Evolutionary conservation across 2,888 invertebrate genomes (phyloP).

Genomic region (Drosophila formosana): DNA sequence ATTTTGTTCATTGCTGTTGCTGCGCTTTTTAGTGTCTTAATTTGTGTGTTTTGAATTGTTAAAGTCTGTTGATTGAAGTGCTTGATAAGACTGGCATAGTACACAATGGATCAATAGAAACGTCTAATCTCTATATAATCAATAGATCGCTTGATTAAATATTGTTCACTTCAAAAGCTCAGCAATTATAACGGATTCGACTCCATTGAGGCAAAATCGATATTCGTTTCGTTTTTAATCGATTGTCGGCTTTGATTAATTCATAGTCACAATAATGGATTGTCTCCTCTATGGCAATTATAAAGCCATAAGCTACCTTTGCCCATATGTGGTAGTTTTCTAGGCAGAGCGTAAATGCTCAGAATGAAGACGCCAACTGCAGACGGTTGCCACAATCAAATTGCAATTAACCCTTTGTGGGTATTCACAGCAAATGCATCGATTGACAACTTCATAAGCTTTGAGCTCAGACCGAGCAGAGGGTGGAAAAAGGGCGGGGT

Average conservation of each 20-base stretch:
- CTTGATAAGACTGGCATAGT: constrained; percentile 45
- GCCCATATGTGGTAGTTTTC: background rate
- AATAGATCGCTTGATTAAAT: constrained; percentile 27
- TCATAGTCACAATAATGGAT: background rate
- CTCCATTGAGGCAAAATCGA: background rate
- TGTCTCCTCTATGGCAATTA: constrained; percentile 8
- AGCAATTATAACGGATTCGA: background rate
- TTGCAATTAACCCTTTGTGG: constrained; percentile 66
- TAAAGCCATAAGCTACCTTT: constrained; percentile 16
- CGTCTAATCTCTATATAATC: constrained; percentile 18
- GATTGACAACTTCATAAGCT: constrained; percentile 30
- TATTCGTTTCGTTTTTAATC: background rate
- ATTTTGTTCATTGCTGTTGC: constrained; percentile 7
- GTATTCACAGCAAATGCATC: constrained; percentile 30
- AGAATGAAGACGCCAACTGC: constrained; percentile 58
- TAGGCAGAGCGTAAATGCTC: constrained; percentile 1
- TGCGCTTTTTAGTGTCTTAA: constrained; percentile 56
- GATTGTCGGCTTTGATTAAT: background rate
- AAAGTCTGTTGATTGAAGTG: constrained; percentile 42
- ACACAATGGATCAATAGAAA: constrained; percentile 6
- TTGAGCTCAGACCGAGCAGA: background rate
- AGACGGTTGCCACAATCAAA: constrained; percentile 63
- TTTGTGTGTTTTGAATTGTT: constrained; percentile 52
- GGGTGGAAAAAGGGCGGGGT: background rate
- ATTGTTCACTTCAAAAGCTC: background rate